Evolutionary conservation across 2,888 invertebrate genomes (phyloP).

Genomic region (Cataglyphis altisquamis): DNA sequence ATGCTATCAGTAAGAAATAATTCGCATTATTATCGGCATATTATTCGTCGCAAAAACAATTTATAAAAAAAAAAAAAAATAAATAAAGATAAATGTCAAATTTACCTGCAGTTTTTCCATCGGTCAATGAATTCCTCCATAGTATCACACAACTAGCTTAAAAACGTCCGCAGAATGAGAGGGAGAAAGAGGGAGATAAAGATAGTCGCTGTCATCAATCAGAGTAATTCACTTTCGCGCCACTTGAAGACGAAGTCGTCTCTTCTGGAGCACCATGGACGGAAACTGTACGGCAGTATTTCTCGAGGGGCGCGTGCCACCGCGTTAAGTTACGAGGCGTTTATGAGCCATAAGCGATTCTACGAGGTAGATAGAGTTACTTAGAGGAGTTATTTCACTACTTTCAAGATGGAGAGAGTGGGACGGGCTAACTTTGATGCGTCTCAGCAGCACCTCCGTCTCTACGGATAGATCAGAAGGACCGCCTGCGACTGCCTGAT

Average conservation of each 20-base stretch:
- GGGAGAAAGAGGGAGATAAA: background rate
- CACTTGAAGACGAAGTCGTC: constrained; percentile 48
- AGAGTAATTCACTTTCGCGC: constrained; percentile 52
- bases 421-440: constrained; percentile 75
- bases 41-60: background rate
- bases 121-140: constrained; percentile 27
- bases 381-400: constrained; percentile 83
- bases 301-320: constrained; percentile 82
- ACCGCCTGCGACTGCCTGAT: constrained; percentile 86
- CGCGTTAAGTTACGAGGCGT: constrained; percentile 85
- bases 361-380: constrained; percentile 83
- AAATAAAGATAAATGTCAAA: background rate
- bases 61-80: background rate
- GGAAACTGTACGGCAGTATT: constrained; percentile 70
- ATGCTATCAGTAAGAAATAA: background rate
- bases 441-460: constrained; percentile 74
- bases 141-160: constrained; percentile 22
- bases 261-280: constrained; percentile 44
- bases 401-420: constrained; percentile 76
- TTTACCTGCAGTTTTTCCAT: constrained; percentile 45
- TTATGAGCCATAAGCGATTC: constrained; percentile 86
- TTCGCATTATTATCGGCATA: background rate
- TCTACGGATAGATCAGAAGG: constrained; percentile 84
- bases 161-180: background rate
- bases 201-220: constrained; percentile 39